These are phyloP conservation scores for Steromphala cineraria DNA, from an alignment of 2,888 invertebrate species.

Conservation along the genomic window DNA sequence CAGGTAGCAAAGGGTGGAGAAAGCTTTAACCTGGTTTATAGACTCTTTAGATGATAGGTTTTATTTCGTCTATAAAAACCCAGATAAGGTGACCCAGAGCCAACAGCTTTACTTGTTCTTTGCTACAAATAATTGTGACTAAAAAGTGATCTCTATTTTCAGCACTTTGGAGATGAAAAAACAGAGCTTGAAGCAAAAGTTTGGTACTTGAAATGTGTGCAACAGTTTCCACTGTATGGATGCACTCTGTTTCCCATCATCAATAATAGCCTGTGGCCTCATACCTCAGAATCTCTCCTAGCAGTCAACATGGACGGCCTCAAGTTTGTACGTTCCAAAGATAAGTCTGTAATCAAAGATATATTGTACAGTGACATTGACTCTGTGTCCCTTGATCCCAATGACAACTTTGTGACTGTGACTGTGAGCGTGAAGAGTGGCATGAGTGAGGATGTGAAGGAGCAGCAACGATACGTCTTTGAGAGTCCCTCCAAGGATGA, in stretches of 20 bases:
- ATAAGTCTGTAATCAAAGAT: slow-evolving; percentile 93
- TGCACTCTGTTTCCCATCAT: slow-evolving; percentile 91
- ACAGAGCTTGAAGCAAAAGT: slow-evolving; percentile 94
- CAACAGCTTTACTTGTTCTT: neutral
- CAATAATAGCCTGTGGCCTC: slow-evolving; percentile 95
- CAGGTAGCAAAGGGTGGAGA: too few relatives aligned
- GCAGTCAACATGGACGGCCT: slow-evolving; percentile 94
- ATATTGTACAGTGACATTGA: slow-evolving; percentile 94
- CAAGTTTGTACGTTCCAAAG: slow-evolving; percentile 91
- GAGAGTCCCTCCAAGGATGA: slow-evolving; percentile 93
- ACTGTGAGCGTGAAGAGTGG: slow-evolving; percentile 78
- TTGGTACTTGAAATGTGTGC: slow-evolving; percentile 93
- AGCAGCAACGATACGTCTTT: slow-evolving; percentile 84
- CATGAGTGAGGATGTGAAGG: slow-evolving; percentile 20
- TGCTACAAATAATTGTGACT: neutral
- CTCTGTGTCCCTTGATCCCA: slow-evolving; percentile 91
- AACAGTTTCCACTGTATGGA: slow-evolving; percentile 95
- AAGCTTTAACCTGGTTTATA: too few relatives aligned
- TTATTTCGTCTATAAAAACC: too few relatives aligned
- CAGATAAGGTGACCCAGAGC: too few relatives aligned
- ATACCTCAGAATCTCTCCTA: slow-evolving; percentile 83
- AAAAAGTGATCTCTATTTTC: slow-evolving; percentile 20
- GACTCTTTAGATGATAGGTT: too few relatives aligned
- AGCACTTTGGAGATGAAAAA: slow-evolving; percentile 89
- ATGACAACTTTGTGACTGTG: slow-evolving; percentile 93